These are phyloP conservation scores for Zophobas morio DNA, from an alignment of 1,140 invertebrate genomes.

Conservation along the genomic window DNA sequence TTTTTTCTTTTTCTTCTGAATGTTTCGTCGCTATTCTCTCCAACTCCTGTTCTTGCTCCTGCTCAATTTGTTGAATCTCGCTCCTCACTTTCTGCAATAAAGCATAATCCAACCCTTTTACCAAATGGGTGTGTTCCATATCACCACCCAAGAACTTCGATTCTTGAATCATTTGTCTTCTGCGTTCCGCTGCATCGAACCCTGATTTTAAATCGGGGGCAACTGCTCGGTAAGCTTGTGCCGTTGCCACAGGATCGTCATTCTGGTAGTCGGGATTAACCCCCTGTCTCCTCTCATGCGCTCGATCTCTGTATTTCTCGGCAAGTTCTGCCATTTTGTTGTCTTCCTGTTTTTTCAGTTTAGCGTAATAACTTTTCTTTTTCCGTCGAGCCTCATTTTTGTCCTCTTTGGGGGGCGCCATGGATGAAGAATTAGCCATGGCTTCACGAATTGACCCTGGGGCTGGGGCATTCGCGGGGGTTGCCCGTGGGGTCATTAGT, in stretches of 20 bases:
- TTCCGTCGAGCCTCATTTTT: conserved; percentile 81
- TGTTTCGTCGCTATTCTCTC: conserved; percentile 77
- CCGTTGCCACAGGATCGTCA: conserved; percentile 89
- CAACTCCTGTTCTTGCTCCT: conserved; percentile 89
- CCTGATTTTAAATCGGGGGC: conserved; percentile 95
- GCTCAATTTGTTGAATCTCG: conserved; percentile 85
- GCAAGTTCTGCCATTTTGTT: conserved; percentile 96
- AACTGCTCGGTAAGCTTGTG: conserved; percentile 94
- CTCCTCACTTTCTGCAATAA: conserved; percentile 93
- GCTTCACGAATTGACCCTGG: conserved; percentile 73
- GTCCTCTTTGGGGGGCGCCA: conserved; percentile 66
- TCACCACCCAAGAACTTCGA: conserved; percentile 99
- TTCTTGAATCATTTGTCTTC: conserved; percentile 97
- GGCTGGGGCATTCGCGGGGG: conserved; percentile 72
- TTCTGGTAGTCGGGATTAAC: conserved; percentile 84
- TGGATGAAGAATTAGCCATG: conserved; percentile 71
- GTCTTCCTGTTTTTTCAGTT: conserved; percentile 95
- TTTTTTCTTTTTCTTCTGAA: conserved; percentile 74
- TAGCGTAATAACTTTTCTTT: conserved; percentile 94
- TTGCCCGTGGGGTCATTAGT: conserved; percentile 92
- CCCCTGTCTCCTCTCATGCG: conserved; percentile 93
- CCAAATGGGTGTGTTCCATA: conserved; percentile 99
- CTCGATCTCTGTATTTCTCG: conserved; percentile 94
- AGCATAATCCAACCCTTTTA: conserved; percentile 99
- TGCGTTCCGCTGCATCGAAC: conserved; percentile 94